Base-by-base conservation (phyloP, 2,888 invertebrate species). In the Sarcophaga subvicina region DNA sequence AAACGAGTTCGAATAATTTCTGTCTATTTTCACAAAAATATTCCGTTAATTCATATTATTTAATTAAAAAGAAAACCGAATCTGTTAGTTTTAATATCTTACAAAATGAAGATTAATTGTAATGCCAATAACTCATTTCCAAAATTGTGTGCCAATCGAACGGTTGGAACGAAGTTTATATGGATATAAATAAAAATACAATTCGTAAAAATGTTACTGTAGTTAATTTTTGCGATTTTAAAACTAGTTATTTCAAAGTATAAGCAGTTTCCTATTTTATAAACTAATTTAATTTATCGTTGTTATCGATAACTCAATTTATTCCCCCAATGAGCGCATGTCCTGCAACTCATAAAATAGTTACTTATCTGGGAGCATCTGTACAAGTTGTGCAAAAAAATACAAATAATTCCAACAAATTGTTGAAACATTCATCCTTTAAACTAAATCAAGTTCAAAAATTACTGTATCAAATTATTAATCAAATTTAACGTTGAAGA, bases 291-390 rank as follows among this genome's bases (percentile, higher is more conserved):
- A 17, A 54, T 54, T 12, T 54, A 54, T 54, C 54, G 54, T 12
- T 54, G 54, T 12, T 14, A 54, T 54, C 54, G 54, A 54, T 54
- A 54, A 54, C 54, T 1, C 12, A 54, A 14, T 54, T 14, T 12
- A 17, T 54, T 54, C 17, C 6, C 8, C 5, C 63, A 63, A 60
- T 59, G 20, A 79, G 87, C 87, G 87, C 87, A 87, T 84, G 81
- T 60, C 49, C 79, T 71, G 37, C 22, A 14, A 72, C 60, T 81
- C 75, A 75, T 78, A 72, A 64, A 77, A 70, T 71, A 84, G 59
- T 84, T 82, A 81, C 81, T 87, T 84, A 87, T 79, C 75, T 87
- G 84, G 81, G 64, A 79, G 81, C 76, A 82, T 84, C 76, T 80
- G 72, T 54, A 79, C 37, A 84, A 87, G 76, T 81, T 78, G 84